Evolutionary conservation across 2,888 invertebrate species (phyloP), one percentile per base, ranked within the genome.

Genomic region (Macrosoma leucophasiata): DNA sequence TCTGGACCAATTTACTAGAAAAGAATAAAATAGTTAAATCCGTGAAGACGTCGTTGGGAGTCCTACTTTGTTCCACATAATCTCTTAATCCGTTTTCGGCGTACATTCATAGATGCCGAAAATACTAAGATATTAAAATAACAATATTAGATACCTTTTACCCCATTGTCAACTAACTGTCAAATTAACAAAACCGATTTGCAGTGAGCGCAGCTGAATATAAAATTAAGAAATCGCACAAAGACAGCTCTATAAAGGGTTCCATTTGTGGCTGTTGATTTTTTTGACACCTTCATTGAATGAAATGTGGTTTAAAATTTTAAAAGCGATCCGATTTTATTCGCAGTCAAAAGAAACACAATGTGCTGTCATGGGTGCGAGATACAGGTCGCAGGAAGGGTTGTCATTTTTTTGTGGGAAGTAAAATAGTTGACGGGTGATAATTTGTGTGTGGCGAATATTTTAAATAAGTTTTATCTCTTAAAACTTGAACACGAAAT

Each of bases 131-230:
- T n/a, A 64, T 68, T 62, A 63, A 59, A 58, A 54, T 64, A 69
- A 76, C 69, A 74, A 66, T 57, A 48, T 48, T 46, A 48, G 33
- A 51, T 39, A 43, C 33, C 58, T 60, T 64, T 62, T 68, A 51
- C 64, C 41, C 41, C 55, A 44, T 64, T 74, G 74, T 76, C 74
- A 78, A 59, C 70, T 47, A 66, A 59, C 62, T 67, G 81, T 81
- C 82, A 79, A 61, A 72, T 78, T 76, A 74, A 60, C 66, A 73
- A 74, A 69, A 67, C 60, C 55, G 58, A 63, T 69, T 69, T 56
- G 54, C 46, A 50, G 50, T 62, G 67, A 63, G 60, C 58, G 57
- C 70, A 70, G 71, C 69, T 72, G 72, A 68, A 68, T 63, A 61
- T 64, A 62, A 61, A 64, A 71, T 72, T 67, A 68, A 69, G 64